phyloP scores from a whole-genome alignment of 1,140 invertebrate species.

The Episyrphus balteatus region DNA sequence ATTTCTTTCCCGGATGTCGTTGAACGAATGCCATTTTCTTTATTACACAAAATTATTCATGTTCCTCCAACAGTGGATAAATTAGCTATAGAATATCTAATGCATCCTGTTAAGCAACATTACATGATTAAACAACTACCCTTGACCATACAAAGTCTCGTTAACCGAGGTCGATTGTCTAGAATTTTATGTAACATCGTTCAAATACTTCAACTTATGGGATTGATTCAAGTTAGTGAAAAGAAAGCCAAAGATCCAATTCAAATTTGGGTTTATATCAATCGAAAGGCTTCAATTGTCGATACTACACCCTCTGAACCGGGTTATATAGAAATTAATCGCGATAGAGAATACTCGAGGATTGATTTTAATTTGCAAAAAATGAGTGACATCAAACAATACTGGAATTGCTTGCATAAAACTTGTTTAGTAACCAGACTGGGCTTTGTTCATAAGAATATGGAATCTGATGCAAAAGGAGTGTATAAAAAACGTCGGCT shows the following conservation, averaged over 20 bases:
- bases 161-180: slow-evolving; percentile 37
- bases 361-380: slow-evolving; percentile 46
- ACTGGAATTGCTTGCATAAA: slow-evolving; percentile 61
- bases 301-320: slow-evolving; percentile 58
- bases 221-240: slow-evolving; percentile 47
- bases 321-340: slow-evolving; percentile 50
- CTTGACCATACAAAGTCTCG: slow-evolving; percentile 7
- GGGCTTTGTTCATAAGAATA: slow-evolving; percentile 34
- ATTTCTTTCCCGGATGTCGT: slow-evolving; percentile 61
- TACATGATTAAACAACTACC: slow-evolving; percentile 45
- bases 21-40: slow-evolving; percentile 55
- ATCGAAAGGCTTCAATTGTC: slow-evolving; percentile 46
- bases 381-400: slow-evolving; percentile 49
- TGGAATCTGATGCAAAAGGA: slow-evolving; percentile 27
- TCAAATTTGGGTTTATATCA: slow-evolving; percentile 57
- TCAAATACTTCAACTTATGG: slow-evolving; percentile 50
- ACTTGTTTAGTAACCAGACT: slow-evolving; percentile 56
- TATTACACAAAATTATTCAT: slow-evolving; percentile 58
- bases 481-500: slow-evolving; percentile 3
- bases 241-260: slow-evolving; percentile 55
- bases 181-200: slow-evolving; percentile 55
- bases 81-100: slow-evolving; percentile 48
- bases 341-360: slow-evolving; percentile 43
- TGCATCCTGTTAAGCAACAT: slow-evolving; percentile 57
- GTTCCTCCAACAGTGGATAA: slow-evolving; percentile 44